These are phyloP conservation scores for Rhamphomyia laevipes DNA, from an alignment of 2,888 invertebrate species.

Conservation along the genomic window DNA sequence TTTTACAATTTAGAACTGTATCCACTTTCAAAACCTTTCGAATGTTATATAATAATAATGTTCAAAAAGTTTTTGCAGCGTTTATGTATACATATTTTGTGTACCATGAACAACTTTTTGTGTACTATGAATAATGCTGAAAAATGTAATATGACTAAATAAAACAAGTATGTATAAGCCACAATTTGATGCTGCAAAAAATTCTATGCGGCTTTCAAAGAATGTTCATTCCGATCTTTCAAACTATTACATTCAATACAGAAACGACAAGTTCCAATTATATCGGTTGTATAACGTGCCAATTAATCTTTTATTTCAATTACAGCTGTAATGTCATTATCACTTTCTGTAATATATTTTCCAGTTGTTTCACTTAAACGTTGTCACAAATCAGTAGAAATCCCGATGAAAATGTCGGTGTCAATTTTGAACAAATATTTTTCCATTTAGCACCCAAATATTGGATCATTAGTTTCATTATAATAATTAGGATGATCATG, in stretches of 20 bases:
- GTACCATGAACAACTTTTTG: too few relatives aligned
- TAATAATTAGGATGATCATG: conserved; percentile 29
- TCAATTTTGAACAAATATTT: neutral
- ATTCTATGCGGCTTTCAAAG: neutral
- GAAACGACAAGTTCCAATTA: neutral
- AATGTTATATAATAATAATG: too few relatives aligned
- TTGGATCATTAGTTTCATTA: conserved; percentile 30
- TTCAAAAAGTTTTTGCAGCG: too few relatives aligned
- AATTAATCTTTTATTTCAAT: neutral
- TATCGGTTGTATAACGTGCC: neutral
- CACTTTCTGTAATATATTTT: neutral
- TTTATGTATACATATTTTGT: too few relatives aligned
- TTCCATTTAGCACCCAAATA: conserved; percentile 21
- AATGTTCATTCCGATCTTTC: neutral
- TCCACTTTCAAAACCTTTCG: too few relatives aligned
- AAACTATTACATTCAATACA: conserved; percentile 1
- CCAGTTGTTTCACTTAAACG: conserved; percentile 15
- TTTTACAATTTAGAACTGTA: too few relatives aligned
- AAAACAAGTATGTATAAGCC: too few relatives aligned
- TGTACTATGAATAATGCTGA: too few relatives aligned
- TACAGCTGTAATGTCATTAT: neutral
- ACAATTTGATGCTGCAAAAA: conserved; percentile 5
- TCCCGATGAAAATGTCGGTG: neutral
- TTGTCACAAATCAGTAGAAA: conserved; percentile 15
- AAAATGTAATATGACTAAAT: too few relatives aligned